phyloP scores from a whole-genome alignment of 2,113 vertebrate species.

The Cyprinodon tularosa region DNA sequence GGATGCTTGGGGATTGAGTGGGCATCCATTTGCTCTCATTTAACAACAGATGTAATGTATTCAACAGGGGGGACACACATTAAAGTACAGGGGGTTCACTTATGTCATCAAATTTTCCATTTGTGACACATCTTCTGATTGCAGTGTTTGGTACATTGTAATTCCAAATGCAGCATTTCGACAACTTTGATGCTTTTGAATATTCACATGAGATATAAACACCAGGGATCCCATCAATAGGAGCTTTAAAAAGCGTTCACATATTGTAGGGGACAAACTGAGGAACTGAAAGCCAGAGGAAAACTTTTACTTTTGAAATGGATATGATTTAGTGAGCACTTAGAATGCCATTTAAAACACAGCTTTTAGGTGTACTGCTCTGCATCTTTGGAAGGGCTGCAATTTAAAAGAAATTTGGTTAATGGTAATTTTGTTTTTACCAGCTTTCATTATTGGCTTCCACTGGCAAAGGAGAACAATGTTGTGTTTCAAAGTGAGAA shows the following conservation, averaged over 20 bases:
- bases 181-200: slow-evolving; percentile 57
- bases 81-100: slow-evolving; percentile 47
- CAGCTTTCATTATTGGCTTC: slow-evolving; percentile 48
- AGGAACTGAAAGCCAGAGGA: slow-evolving; percentile 24
- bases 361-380: slow-evolving; percentile 27
- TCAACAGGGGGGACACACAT: slow-evolving; percentile 62
- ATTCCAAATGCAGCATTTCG: slow-evolving; percentile 52
- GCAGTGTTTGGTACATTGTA: slow-evolving; percentile 68
- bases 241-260: slow-evolving; percentile 23
- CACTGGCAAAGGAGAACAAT: slow-evolving; percentile 46
- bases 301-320: slow-evolving; percentile 48
- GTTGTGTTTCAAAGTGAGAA: slow-evolving; percentile 35
- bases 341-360: slow-evolving; percentile 40
- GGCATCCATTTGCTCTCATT: slow-evolving; percentile 71
- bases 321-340: slow-evolving; percentile 56
- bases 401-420: slow-evolving; percentile 37
- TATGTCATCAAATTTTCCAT: slow-evolving; percentile 62
- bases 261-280: slow-evolving; percentile 27
- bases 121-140: slow-evolving; percentile 62
- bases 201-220: slow-evolving; percentile 65
- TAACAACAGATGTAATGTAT: slow-evolving; percentile 66
- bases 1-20: slow-evolving; percentile 56
- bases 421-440: slow-evolving; percentile 44
- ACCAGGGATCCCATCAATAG: slow-evolving; percentile 27
- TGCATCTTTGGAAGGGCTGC: slow-evolving; percentile 12